These are phyloP conservation scores for Whitmania pigra DNA, from an alignment of 1,140 invertebrate genomes.

Conservation along the genomic window DNA sequence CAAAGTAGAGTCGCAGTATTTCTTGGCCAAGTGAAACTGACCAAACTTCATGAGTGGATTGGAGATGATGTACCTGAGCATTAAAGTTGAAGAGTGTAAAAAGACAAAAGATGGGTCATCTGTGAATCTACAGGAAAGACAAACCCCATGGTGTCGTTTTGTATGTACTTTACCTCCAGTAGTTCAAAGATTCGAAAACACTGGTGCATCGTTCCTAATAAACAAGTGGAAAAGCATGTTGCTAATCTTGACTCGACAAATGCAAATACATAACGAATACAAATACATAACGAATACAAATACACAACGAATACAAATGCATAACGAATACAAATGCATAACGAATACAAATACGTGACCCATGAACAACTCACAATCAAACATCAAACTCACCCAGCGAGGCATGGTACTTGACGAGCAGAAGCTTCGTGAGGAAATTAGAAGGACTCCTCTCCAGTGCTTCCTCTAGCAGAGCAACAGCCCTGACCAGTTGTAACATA, in stretches of 20 bases:
- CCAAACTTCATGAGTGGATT: not conserved
- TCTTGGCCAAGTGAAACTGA: not conserved
- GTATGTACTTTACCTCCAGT: conserved; percentile 7
- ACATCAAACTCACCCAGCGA: conserved; percentile 48
- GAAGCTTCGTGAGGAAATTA: conserved; percentile 63
- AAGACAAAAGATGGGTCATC: not conserved
- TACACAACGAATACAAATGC: too few species aligned
- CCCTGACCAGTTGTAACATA: conserved; percentile 33
- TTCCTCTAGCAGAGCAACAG: conserved; percentile 54
- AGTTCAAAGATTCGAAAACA: not conserved
- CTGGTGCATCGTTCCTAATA: not conserved
- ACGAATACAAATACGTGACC: too few species aligned
- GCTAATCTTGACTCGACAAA: not conserved
- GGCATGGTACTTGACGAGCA: conserved; percentile 60
- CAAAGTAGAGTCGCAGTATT: not conserved
- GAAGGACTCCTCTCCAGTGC: conserved; percentile 57
- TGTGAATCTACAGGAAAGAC: not conserved
- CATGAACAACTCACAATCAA: not conserved
- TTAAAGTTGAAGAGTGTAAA: not conserved
- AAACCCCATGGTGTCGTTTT: conserved; percentile 1
- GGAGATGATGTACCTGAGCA: not conserved
- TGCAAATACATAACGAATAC: too few species aligned
- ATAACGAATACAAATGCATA: too few species aligned
- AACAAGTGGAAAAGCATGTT: not conserved
- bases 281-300: too few species aligned